Base-by-base conservation (phyloP, 2,888 invertebrate genomes). In the Apamea anceps region DNA sequence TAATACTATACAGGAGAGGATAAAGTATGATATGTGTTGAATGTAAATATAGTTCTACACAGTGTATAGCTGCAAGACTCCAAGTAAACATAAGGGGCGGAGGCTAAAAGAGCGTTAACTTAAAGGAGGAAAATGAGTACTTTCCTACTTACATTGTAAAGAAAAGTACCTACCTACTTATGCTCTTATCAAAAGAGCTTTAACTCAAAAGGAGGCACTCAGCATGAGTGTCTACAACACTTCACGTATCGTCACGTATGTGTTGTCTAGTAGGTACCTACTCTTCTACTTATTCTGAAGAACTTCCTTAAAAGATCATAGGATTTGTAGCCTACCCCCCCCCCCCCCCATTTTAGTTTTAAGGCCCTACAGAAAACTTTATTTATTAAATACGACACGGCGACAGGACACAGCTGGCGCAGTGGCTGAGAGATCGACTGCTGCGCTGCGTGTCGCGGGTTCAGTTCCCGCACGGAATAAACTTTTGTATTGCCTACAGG, bases 191-290 rank as follows among this genome's bases (percentile, higher is more conserved):
- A 15, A 45, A 67, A 32, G 13, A 62, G 60, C 62, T 62, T 72
- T 21, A 71, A 67, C 18, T 72, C 28, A 28, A 54, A 51, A 54
- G 62, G 15, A 32, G n/a, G 25, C 37, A 54, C 77, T 77, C 6
- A 45, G 45, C 37, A 21, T 13, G 1, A 83, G 72, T 72, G 32
- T 57, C 28, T 63, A 13, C 37, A 74, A 10, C 18, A 72, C 67
- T 42, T 76, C 12, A 37, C n/a, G 3, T 37, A 57, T 57, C 25
- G 54, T 72, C 83, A 82, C 83, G 81, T 81, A 81, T 48, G 48
- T 66, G 7, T 81, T 77, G 82, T 72, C 66, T 42, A 37, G 8
- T 57, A 32, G 12, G 8, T 74, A 62, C 37, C 15, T 45, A 75
- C 54, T 42, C 15, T 32, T 32, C 32, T 28, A 57, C 57, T 60